phyloP scores from a whole-genome alignment of 2,888 invertebrate genomes.

The Drosophila imparisetae region DNA sequence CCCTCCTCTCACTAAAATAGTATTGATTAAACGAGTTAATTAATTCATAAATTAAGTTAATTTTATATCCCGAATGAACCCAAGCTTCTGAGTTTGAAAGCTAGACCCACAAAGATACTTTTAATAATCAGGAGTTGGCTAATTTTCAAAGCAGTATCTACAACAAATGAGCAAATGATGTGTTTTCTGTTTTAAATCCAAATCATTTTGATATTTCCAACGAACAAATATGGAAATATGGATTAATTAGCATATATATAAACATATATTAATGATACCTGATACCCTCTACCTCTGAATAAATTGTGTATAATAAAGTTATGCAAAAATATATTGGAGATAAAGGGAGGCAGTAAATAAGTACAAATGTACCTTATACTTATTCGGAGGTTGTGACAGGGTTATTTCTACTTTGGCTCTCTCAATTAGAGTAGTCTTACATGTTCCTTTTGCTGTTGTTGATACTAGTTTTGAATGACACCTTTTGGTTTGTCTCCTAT shows the following conservation, averaged over 20 bases:
- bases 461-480: slow-evolving; percentile 54
- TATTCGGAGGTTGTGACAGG: neutral
- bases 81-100: neutral
- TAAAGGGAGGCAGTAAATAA: neutral
- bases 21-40: neutral
- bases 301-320: neutral
- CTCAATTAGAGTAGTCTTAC: slow-evolving; percentile 4
- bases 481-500: slow-evolving; percentile 48
- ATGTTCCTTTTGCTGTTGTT: slow-evolving; percentile 41
- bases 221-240: neutral
- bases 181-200: neutral
- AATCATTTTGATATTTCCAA: neutral
- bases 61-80: neutral
- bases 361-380: neutral
- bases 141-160: neutral
- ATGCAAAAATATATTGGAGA: neutral
- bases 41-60: neutral
- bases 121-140: neutral
- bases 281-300: neutral
- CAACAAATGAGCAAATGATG: neutral
- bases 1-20: neutral
- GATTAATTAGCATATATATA: neutral
- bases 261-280: neutral
- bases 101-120: neutral
- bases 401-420: neutral